These are phyloP conservation scores for Micrasema longulum DNA, from an alignment of 1,140 invertebrate species.

Conservation along the genomic window DNA sequence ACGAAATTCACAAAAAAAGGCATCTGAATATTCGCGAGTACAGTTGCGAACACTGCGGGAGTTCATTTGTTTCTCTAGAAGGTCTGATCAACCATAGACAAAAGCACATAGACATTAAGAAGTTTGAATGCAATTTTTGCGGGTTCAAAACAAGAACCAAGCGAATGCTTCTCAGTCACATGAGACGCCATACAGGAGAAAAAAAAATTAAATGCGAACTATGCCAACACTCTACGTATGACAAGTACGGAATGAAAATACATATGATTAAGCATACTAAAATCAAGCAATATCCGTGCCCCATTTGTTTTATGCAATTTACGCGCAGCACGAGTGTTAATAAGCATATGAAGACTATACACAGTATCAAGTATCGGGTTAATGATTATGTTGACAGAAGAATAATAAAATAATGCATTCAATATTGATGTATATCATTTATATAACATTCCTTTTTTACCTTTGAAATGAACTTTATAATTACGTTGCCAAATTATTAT, in stretches of 20 bases:
- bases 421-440: too few relatives aligned
- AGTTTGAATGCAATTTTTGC: slow-evolving; percentile 66
- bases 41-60: slow-evolving; percentile 65
- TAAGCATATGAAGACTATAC: slow-evolving; percentile 63
- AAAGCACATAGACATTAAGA: slow-evolving; percentile 68
- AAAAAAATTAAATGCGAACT: slow-evolving; percentile 23
- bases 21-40: slow-evolving; percentile 65
- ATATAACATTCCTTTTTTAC: too few relatives aligned
- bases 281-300: slow-evolving; percentile 19
- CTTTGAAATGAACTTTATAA: too few relatives aligned
- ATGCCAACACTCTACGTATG: not conserved
- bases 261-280: slow-evolving; percentile 26
- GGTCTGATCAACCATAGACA: slow-evolving; percentile 60
- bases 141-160: slow-evolving; percentile 65
- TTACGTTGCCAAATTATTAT: too few relatives aligned
- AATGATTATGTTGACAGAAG: slow-evolving; percentile 53
- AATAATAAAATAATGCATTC: not conserved
- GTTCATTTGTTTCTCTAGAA: slow-evolving; percentile 62
- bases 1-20: slow-evolving; percentile 61
- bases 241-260: not conserved
- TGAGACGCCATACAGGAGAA: slow-evolving; percentile 7
- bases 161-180: slow-evolving; percentile 58
- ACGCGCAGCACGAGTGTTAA: slow-evolving; percentile 63
- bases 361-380: slow-evolving; percentile 62
- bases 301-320: slow-evolving; percentile 60